These are phyloP conservation scores for Melanostigma gelatinosum DNA, from an alignment of 2,113 vertebrate genomes.

Conservation along the genomic window DNA sequence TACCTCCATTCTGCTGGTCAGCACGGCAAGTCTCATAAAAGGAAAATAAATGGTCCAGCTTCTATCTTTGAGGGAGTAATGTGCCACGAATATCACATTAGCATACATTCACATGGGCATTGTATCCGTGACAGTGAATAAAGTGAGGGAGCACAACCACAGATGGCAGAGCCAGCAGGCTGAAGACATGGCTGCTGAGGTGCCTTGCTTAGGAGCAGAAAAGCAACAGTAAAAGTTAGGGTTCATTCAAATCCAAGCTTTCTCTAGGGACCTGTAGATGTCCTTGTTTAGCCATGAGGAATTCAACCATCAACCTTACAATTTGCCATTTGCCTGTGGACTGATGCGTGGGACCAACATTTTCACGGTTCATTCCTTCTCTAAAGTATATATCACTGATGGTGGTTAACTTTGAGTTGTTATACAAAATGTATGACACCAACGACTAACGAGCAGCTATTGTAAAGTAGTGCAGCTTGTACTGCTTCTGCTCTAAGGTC, in stretches of 20 bases:
- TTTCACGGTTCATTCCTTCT: not conserved
- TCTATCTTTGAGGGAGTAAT: slow-evolving; percentile 62
- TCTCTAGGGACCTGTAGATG: not conserved
- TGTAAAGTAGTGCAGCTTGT: not conserved
- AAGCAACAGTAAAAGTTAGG: not conserved
- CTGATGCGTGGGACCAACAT: not conserved
- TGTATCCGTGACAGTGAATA: slow-evolving; percentile 63
- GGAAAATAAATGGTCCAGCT: slow-evolving; percentile 67
- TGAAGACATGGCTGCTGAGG: not conserved
- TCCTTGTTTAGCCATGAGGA: not conserved
- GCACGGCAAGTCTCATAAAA: slow-evolving; percentile 71
- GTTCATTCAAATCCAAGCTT: not conserved
- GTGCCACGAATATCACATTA: slow-evolving; percentile 66
- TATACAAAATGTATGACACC: not conserved
- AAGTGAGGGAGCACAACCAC: slow-evolving; percentile 18
- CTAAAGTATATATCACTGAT: not conserved
- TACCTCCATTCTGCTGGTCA: slow-evolving; percentile 73
- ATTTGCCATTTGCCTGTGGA: not conserved
- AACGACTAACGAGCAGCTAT: not conserved
- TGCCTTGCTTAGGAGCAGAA: slow-evolving; percentile 22
- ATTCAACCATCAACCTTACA: not conserved
- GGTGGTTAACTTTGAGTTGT: not conserved
- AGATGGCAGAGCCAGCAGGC: slow-evolving; percentile 10
- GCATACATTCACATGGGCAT: slow-evolving; percentile 63
- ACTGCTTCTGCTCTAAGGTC: not conserved